These are phyloP conservation scores for Piprites chloris DNA, from an alignment of 2,113 vertebrate species.

Conservation along the genomic window DNA sequence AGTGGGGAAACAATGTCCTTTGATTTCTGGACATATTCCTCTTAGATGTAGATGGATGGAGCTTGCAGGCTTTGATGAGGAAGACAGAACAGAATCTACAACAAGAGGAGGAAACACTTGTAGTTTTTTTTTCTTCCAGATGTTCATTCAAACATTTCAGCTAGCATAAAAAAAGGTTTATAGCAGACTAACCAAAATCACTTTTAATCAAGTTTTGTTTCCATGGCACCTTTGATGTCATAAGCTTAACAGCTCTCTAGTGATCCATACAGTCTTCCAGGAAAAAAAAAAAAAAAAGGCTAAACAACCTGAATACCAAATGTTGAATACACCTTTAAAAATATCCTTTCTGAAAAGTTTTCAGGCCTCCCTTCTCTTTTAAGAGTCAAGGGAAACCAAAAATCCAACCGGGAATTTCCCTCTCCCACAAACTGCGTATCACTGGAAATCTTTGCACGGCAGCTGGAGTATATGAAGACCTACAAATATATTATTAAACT, in stretches of 20 bases:
- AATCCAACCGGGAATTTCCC: not conserved
- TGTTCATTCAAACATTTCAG: constrained; percentile 10
- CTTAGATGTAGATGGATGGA: not conserved
- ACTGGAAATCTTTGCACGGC: not conserved
- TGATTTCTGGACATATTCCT: not conserved
- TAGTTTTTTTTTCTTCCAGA: not conserved
- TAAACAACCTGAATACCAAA: constrained; percentile 10
- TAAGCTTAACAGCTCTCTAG: constrained; percentile 42
- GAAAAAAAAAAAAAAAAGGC: not conserved
- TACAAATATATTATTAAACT: constrained; percentile 51
- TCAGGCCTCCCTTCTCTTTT: not conserved
- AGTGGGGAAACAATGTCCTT: not conserved
- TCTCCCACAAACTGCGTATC: not conserved
- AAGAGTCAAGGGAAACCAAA: not conserved
- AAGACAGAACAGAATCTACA: not conserved
- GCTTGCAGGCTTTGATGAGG: not conserved
- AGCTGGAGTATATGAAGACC: not conserved
- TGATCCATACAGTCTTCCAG: constrained; percentile 37
- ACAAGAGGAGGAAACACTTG: not conserved
- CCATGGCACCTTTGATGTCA: constrained; percentile 63
- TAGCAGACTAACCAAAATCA: constrained; percentile 49
- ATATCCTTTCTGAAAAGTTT: not conserved
- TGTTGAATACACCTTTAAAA: constrained; percentile 11
- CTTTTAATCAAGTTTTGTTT: constrained; percentile 65
- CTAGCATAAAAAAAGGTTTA: not conserved